Percentiles rank a stretch among this genome's conserved stretches.
Conservation (phyloP, 2,888 invertebrate genomes). For the Didymodactylos carnosus region DNA sequence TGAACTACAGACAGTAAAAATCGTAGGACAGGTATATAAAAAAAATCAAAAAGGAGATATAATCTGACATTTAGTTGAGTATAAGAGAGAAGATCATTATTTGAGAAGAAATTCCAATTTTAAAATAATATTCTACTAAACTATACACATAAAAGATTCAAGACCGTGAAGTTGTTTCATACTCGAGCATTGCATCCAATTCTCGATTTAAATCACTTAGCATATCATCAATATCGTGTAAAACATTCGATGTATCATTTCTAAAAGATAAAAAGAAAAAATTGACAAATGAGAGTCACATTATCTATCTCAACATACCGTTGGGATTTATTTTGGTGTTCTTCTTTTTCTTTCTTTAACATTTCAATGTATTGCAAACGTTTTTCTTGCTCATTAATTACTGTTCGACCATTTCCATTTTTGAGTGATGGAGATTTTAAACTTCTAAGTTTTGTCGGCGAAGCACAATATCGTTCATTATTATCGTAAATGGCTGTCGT, state of each 20-base stretch:
- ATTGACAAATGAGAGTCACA: not conserved
- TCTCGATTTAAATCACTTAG: conserved; percentile 87
- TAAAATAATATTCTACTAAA: no score
- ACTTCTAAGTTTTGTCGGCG: not conserved
- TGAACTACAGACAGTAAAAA: no score
- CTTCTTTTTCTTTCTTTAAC: not conserved
- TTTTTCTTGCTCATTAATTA: not conserved
- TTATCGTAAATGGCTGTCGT: not conserved
- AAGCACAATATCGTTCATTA: not conserved
- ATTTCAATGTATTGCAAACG: not conserved
- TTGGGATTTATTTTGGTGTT: not conserved
- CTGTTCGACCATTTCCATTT: not conserved
- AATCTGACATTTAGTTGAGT: no score
- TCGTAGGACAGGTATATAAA: no score
- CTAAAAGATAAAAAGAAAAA: not conserved
- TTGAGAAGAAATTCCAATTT: no score
- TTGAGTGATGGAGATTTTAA: not conserved
- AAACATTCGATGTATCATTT: conserved; percentile 15
- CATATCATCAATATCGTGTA: conserved; percentile 90
- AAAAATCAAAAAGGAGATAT: no score
- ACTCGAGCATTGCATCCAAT: conserved; percentile 71
- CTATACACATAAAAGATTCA: no score
- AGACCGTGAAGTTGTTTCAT: conserved; percentile 17
- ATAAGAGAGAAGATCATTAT: no score
- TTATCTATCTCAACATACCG: not conserved